These are phyloP conservation scores for Rhynchomys soricoides DNA, from an alignment of 2,113 vertebrate genomes.

Conservation along the genomic window DNA sequence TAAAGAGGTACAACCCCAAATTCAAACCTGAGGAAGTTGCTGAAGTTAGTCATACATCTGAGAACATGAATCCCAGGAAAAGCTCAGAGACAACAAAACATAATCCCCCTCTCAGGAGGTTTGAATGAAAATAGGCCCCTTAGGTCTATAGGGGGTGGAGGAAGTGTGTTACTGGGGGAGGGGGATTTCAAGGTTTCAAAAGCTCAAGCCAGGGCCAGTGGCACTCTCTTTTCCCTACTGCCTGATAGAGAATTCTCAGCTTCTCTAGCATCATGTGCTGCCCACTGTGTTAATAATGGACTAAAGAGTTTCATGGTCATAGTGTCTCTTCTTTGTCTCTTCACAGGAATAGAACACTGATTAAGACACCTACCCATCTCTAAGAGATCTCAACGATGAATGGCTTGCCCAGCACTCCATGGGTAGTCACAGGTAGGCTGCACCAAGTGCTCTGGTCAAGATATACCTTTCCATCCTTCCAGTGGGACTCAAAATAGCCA, in stretches of 20 bases:
- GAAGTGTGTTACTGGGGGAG: background rate
- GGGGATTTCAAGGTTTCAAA: background rate
- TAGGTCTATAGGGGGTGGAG: background rate
- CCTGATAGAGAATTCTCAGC: background rate
- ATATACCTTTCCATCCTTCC: background rate
- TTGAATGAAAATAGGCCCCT: background rate
- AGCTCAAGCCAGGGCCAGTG: background rate
- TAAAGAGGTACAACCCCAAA: background rate
- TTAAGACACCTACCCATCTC: background rate
- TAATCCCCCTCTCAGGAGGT: background rate
- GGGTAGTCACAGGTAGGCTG: background rate
- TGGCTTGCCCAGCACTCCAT: background rate
- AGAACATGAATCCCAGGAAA: background rate
- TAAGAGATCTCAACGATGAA: background rate
- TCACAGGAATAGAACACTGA: background rate
- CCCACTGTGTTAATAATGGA: no score
- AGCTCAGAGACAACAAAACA: conserved; percentile 15
- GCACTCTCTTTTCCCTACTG: background rate
- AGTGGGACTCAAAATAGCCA: background rate
- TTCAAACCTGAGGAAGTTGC: background rate
- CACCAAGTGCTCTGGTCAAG: background rate
- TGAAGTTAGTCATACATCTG: background rate
- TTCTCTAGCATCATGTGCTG: background rate
- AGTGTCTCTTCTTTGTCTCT: background rate
- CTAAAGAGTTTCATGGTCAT: background rate